These are phyloP conservation scores for Trigoniulus corallinus DNA, from an alignment of 1,140 invertebrate genomes.

Conservation along the genomic window DNA sequence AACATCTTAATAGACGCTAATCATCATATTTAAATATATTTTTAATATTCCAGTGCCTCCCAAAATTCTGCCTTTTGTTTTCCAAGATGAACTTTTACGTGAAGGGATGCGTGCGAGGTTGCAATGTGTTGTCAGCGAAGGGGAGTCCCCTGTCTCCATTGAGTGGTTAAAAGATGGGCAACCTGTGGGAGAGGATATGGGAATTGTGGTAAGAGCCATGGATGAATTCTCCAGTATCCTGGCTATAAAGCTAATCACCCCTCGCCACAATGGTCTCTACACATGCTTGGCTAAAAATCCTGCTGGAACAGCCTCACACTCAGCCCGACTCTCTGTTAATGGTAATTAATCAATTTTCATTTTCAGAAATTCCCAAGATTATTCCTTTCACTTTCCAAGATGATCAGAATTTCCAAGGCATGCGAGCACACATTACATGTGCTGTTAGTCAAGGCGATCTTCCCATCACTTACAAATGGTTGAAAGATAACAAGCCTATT, in stretches of 20 bases:
- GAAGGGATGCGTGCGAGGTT: constrained; percentile 52
- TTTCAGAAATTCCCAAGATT: neutral
- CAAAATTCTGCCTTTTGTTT: constrained; percentile 37
- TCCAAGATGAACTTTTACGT: constrained; percentile 35
- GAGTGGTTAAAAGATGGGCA: neutral
- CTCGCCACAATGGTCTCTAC: constrained; percentile 35
- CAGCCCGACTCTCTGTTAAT: constrained; percentile 33
- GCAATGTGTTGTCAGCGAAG: constrained; percentile 45
- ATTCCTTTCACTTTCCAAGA: neutral
- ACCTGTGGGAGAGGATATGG: neutral
- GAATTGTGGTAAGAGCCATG: neutral
- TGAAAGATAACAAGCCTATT: constrained; percentile 25
- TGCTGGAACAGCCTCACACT: constrained; percentile 29
- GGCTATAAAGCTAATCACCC: constrained; percentile 4
- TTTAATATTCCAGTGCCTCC: constrained; percentile 35
- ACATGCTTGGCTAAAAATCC: constrained; percentile 34
- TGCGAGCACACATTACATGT: constrained; percentile 14
- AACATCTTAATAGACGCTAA: neutral
- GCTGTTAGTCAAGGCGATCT: constrained; percentile 15
- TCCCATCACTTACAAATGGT: constrained; percentile 19
- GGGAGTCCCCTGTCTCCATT: constrained; percentile 33
- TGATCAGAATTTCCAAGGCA: constrained; percentile 2
- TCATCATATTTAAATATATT: neutral
- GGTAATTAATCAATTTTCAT: constrained; percentile 21
- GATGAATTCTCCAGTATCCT: neutral